Base-by-base conservation (phyloP, 2,888 invertebrate genomes). In the Drosophila fungiperda region DNA sequence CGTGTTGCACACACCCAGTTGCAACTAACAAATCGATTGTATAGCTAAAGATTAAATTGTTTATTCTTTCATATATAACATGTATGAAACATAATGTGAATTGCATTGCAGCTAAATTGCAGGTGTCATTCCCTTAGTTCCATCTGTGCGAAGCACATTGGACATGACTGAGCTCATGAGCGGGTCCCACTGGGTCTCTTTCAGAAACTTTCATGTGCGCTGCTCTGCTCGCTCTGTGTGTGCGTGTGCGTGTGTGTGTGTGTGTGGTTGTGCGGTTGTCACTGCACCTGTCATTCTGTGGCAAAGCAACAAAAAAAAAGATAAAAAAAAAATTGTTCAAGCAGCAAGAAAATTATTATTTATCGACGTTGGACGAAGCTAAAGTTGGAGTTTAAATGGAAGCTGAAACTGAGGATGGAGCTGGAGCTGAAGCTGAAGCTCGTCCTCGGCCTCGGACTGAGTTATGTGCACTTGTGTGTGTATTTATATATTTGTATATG, bases 251-350 rank as follows among this genome's bases (percentile, higher is more conserved):
- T 1, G 23, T 23, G 26, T 26, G 26, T 26, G 26, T 45, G 48
- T 62, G 60, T 61, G 50, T 75, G 60, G 71, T 63, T 78, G 77
- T 75, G 80, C 70, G 87, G 84, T 84, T 89, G 84, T 89, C 84
- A 85, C 86, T 85, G 85, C 85, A 85, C 85, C 85, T 85, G 85
- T 85, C 85, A 89, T 85, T 83, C 89, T 80, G 77, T 78, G 77
- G 77, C 78, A 78, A 68, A 70, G 79, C 68, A 65, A 79, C 74
- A 72, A 42, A 17, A 59, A 76, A 76, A 42, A 79, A 76, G 78
- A 65, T 23, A 45, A 1, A 55, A 73, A 42, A 42, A 82, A 80
- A 86, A 70, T 80, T 86, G 73, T 73, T 72, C 68, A 57, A 68
- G 67, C 72, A 75, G 78, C 77, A 67, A 82, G 75, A 84, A 89